Evolutionary conservation across 2,113 vertebrate species (phyloP), one percentile per base, ranked within the genome.

Genomic region (Zosterops japonicus): DNA sequence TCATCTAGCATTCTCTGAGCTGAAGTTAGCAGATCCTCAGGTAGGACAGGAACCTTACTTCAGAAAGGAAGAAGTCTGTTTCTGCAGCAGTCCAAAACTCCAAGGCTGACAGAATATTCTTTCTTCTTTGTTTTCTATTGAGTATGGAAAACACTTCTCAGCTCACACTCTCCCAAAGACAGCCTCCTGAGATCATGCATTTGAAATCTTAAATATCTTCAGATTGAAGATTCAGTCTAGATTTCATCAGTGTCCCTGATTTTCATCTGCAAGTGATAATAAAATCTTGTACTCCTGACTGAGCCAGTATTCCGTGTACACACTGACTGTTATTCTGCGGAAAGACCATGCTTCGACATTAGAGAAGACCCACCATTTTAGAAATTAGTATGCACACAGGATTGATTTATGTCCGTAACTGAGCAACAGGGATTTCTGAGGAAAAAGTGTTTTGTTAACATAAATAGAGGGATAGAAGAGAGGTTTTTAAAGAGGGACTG

Each of bases 331-430:
- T 29, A n/a, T 59, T 85, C 49, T n/a, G 14, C 14, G 14, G 16
- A 82, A 76, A 81, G n/a, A 63, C 6, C 39, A 57, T 21, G 46
- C 49, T 44, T 61, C 2, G 3, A 53, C 36, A 52, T 28, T 14
- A 83, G 41, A 72, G 18, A 87, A 79, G 61, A 23, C 36, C 11
- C 69, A 71, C 42, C 59, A 86, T 85, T 93, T 91, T 64, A 87
- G 56, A 87, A 92, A 91, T 77, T 27, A 77, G 55, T 46, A 89
- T n/a, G 72, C 83, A 71, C 31, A 70, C 27, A 78, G 59, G 23
- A 94, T 16, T 88, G 71, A 95, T 89, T 89, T 89, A 80, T 70
- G 31, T 78, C 74, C 90, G 92, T 89, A 95, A 85, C 42, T 90
- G 79, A 91, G 78, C 71, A 95, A 83, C 83, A 56, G 22, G 50